Evolutionary conservation across 2,888 invertebrate genomes (phyloP), one percentile per base, ranked within the genome.

Genomic region (Marasmarcha lunaedactyla): DNA sequence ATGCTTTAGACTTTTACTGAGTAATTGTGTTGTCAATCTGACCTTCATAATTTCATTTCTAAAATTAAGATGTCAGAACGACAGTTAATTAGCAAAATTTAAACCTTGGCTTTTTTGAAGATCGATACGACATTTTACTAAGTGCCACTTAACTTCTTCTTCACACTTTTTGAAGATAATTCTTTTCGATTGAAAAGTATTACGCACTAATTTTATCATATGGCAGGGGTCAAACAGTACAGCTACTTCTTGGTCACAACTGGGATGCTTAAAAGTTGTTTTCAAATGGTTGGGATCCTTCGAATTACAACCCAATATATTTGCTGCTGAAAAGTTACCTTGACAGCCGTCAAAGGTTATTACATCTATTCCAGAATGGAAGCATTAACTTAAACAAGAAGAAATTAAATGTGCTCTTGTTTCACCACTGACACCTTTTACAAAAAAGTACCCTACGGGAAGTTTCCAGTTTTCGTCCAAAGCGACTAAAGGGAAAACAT

Each of bases 361-460:
- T 26, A 57, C 49, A 7, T 15, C 33, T 7, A 49, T 49, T 2
- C 53, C 54, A 27, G 38, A 47, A 0, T 50, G 46, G 15, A 52
- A 42, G 37, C 56, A 59, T 37, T 51, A 52, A 5, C 36, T 14
- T 33, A 57, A 44, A 25, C 50, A 51, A 7, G 37, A 42, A 9
- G 37, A 51, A 10, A 57, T 48, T 38, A 55, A 47, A 37, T 47
- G 46, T 7, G 46, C 47, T 39, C 52, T 52, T 40, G 46, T 51
- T 40, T 52, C 42, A 2, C 50, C 51, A 11, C 13, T 41, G 3
- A 63, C 36, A 6, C 55, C 50, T 12, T 49, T 35, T 14, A 49
- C 46, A 20, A 63, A 48, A 46, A 60, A 66, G 42, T 63, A 63
- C 0, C 54, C 60, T 5, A 64, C 44, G 13, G 58, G 63, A 9